Evolutionary conservation across 2,113 vertebrate genomes (phyloP).

Genomic region (Saccopteryx leptura): DNA sequence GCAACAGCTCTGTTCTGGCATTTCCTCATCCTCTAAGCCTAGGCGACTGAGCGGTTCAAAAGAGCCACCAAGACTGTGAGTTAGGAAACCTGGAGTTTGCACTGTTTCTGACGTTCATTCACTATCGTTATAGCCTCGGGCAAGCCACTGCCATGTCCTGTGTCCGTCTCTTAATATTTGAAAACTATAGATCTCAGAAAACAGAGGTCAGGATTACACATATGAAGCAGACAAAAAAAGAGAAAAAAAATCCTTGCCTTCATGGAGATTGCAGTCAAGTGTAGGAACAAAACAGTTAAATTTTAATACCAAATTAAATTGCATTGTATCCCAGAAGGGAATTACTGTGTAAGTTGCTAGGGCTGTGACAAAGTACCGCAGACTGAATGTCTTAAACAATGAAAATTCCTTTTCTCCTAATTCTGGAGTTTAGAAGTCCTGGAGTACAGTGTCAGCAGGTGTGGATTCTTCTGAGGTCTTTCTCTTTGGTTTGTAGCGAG

Average conservation of each 20-base stretch:
- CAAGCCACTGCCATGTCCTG: neutral
- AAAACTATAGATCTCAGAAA: neutral
- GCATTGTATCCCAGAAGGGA: neutral
- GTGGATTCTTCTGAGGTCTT: neutral
- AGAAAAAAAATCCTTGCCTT: neutral
- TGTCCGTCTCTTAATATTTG: neutral
- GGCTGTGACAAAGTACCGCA: neutral
- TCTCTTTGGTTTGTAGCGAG: neutral
- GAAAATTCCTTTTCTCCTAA: neutral
- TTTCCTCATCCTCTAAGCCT: neutral
- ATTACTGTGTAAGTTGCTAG: neutral
- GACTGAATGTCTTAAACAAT: neutral
- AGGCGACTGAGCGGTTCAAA: neutral
- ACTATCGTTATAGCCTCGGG: neutral
- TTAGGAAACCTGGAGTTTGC: neutral
- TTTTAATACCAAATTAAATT: neutral
- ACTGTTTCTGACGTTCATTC: rapidly evolving
- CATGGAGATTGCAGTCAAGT: neutral
- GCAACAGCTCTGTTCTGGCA: neutral
- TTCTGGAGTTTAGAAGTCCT: neutral
- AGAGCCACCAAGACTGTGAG: neutral
- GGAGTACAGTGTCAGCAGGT: neutral
- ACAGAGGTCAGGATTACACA: neutral
- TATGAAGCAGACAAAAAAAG: neutral
- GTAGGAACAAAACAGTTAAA: neutral